Conservation (phyloP, 2,888 invertebrate genomes). For the Drosophila monieri region DNA sequence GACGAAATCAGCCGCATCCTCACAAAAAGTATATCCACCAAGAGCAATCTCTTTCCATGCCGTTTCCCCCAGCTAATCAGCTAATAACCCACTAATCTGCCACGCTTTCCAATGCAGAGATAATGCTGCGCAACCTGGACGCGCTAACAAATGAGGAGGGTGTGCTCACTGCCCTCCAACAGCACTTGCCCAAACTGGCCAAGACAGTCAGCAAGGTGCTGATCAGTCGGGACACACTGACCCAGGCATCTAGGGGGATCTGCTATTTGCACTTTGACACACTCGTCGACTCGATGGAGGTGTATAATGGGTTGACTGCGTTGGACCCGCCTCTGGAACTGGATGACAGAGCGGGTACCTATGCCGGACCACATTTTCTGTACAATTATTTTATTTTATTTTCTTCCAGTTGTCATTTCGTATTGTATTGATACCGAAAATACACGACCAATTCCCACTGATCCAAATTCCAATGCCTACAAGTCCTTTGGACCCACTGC, state of each 20-base stretch:
- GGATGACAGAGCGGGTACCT: slow-evolving; percentile 83
- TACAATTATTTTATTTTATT: not conserved
- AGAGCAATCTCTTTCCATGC: slow-evolving; percentile 27
- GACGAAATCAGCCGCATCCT: slow-evolving; percentile 93
- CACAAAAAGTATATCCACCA: slow-evolving; percentile 88
- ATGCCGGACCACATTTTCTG: too few relatives aligned
- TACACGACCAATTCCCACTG: slow-evolving; percentile 62
- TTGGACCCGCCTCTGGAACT: slow-evolving; percentile 85
- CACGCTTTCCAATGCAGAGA: slow-evolving; percentile 84
- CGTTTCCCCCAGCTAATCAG: slow-evolving; percentile 23
- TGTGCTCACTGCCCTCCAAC: slow-evolving; percentile 92
- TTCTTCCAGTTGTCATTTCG: slow-evolving; percentile 78
- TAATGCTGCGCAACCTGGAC: slow-evolving; percentile 95
- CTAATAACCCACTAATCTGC: slow-evolving; percentile 23
- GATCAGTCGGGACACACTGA: slow-evolving; percentile 92
- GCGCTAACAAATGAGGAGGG: slow-evolving; percentile 96
- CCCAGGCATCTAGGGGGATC: slow-evolving; percentile 92
- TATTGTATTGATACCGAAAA: slow-evolving; percentile 84
- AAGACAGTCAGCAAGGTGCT: slow-evolving; percentile 93
- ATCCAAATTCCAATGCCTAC: slow-evolving; percentile 17
- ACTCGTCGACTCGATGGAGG: slow-evolving; percentile 92
- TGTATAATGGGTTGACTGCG: slow-evolving; percentile 88
- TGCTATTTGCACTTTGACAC: slow-evolving; percentile 93
- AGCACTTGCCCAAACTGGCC: slow-evolving; percentile 87
- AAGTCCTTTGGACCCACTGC: slow-evolving; percentile 25